Base-by-base conservation (phyloP, 2,797 vertebrate genomes). In the Microhierax caerulescens region DNA sequence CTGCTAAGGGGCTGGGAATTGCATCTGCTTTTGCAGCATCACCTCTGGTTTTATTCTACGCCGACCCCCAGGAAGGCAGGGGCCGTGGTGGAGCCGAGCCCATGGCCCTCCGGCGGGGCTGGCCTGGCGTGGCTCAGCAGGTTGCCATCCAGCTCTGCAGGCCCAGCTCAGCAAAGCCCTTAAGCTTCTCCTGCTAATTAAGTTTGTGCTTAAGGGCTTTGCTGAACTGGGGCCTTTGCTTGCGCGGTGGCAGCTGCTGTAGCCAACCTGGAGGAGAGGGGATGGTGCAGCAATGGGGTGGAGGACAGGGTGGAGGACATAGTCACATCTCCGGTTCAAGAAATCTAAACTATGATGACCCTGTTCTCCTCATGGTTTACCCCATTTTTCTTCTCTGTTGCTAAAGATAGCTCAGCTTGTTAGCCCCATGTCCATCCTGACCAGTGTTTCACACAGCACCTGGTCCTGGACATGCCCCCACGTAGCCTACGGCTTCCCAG, bases 241-340 rank as follows among this genome's bases (percentile, higher is more conserved):
- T 3, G 10, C 5, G 0, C 1, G 7, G 59, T 39, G 30, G 39
- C 61, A 76, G 24, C 57, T 68, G 34, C 50, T 50, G 27, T 19
- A 43, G 75, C 53, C 39, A 80, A 32, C 24, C 7, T 5, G 15
- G 16, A 86, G n/a, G 27, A 75, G 37, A 75, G 23, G 4, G 3
- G 41, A 89, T 68, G 32, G n/a, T 18, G 17, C 2, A 1, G 36
- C 0, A 0, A 25, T 3, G n/a, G 48, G 57, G 25, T 16, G 11
- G 64, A 41, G 7, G 47, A 51, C 43, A 64, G 36, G 28, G 67
- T 1, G 0, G 24, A 82, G 30, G 39, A 39, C n/a, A 20, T 2
- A 1, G 28, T 54, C 2, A 0, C 16, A 57, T 39, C n/a, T 59
- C 54, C 78, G 43, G 19, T 21, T 88, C 5, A 9, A 88, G 60